Evolutionary conservation across 2,797 vertebrate genomes (phyloP).

Genomic region (Hypotaenidia philippensis): DNA sequence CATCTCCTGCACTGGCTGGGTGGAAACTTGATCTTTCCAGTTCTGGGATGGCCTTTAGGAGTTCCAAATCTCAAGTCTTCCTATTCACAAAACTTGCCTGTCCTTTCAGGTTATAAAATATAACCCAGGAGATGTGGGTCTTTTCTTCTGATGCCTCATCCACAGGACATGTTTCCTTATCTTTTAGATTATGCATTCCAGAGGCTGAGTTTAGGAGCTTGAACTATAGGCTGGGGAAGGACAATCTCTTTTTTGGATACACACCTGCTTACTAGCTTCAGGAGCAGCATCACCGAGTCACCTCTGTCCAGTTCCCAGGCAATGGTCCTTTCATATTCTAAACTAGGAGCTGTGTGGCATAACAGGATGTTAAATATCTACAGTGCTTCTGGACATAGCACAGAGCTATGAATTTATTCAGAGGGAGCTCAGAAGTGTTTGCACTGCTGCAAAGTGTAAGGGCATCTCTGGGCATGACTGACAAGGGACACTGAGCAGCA

Average conservation of each 20-base stretch:
- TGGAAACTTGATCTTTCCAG: background rate
- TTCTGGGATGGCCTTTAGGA: background rate
- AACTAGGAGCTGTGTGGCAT: background rate
- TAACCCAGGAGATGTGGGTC: background rate
- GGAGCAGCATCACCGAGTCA: background rate
- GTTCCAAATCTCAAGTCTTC: background rate
- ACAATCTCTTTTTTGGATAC: background rate
- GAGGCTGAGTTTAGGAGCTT: background rate
- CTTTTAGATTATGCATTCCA: background rate
- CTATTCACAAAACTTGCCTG: background rate
- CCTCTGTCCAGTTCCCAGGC: background rate
- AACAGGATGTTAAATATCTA: background rate
- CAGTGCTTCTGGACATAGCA: background rate
- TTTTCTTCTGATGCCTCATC: background rate
- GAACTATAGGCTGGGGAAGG: background rate
- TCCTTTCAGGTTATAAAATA: background rate
- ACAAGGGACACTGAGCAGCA: fast-evolving
- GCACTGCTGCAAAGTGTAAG: background rate
- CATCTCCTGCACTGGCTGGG: background rate
- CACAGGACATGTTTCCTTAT: background rate
- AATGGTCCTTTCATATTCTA: background rate
- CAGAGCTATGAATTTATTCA: background rate
- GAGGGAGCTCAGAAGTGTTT: background rate
- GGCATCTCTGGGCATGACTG: background rate
- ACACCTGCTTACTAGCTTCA: background rate